phyloP scores from a whole-genome alignment of 2,113 vertebrate genomes.

The Clupea harengus region DNA sequence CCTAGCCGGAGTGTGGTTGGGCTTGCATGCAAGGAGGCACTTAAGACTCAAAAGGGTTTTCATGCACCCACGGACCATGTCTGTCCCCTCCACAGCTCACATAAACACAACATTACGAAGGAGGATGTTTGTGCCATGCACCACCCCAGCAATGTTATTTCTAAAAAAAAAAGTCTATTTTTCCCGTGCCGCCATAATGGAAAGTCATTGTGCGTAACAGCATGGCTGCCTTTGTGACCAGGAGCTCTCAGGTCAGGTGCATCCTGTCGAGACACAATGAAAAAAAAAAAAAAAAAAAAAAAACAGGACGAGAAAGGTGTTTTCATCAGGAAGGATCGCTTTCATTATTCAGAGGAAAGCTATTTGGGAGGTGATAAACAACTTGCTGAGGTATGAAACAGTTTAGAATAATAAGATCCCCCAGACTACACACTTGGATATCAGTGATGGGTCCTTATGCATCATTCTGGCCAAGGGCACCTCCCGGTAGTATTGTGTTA shows the following conservation, averaged over 20 bases:
- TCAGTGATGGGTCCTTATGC: not conserved
- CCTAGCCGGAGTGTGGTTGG: slow-evolving; percentile 55
- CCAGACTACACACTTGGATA: not conserved
- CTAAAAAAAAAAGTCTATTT: not conserved
- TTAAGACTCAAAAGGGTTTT: slow-evolving; percentile 33
- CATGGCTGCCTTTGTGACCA: slow-evolving; percentile 19
- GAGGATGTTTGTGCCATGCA: slow-evolving; percentile 33
- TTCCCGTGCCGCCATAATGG: slow-evolving; percentile 25
- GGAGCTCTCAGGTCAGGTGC: slow-evolving; percentile 36
- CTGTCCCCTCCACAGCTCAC: slow-evolving; percentile 37
- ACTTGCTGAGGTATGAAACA: not conserved
- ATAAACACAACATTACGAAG: slow-evolving; percentile 40
- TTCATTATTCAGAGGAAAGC: slow-evolving; percentile 15
- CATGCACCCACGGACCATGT: slow-evolving; percentile 32
- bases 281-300: not conserved
- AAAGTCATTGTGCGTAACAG: slow-evolving; percentile 32
- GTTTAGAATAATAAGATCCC: not conserved
- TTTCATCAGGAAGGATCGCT: slow-evolving; percentile 29
- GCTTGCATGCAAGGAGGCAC: slow-evolving; percentile 62
- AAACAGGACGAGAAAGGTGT: slow-evolving; percentile 33
- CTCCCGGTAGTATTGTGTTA: not conserved
- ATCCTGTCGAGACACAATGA: slow-evolving; percentile 41
- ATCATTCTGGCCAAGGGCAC: not conserved
- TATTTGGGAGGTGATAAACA: slow-evolving; percentile 27
- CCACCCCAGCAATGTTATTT: not conserved